phyloP scores from a whole-genome alignment of 2,888 invertebrate genomes.

The Gandaritis pyraliata region DNA sequence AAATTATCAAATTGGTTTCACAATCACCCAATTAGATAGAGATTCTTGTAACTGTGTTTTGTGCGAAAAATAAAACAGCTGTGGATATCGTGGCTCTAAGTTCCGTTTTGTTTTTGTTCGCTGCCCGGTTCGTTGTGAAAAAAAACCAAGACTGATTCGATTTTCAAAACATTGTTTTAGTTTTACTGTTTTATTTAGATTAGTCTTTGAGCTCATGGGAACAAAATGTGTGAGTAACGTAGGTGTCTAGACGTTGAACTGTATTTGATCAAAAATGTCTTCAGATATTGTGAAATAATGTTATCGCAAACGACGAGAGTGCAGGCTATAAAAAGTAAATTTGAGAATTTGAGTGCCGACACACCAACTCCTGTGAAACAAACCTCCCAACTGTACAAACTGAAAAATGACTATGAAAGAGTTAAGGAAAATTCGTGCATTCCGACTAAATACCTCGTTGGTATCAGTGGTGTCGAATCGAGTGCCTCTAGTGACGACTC shows the following conservation, averaged over 20 bases:
- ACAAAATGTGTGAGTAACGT: conserved; percentile 9
- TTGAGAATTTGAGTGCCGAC: conserved; percentile 80
- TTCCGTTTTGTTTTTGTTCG: conserved; percentile 13
- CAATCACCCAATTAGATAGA: not conserved
- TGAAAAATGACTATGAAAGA: conserved; percentile 43
- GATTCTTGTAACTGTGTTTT: conserved; percentile 7
- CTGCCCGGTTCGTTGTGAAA: conserved; percentile 9
- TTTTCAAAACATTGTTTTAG: conserved; percentile 29
- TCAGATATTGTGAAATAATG: conserved; percentile 69
- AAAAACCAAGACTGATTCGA: conserved; percentile 9
- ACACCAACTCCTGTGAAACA: conserved; percentile 50
- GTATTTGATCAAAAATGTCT: conserved; percentile 59
- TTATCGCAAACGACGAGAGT: conserved; percentile 83
- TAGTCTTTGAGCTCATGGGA: not conserved
- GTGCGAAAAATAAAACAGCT: conserved; percentile 10
- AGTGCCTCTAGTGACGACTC: conserved; percentile 46
- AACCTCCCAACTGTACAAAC: conserved; percentile 50
- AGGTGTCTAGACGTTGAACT: conserved; percentile 11
- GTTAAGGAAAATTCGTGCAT: conserved; percentile 41
- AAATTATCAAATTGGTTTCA: conserved; percentile 14
- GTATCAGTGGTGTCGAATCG: conserved; percentile 48
- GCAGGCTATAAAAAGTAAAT: conserved; percentile 86
- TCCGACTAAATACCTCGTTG: conserved; percentile 2
- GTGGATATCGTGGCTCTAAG: not conserved
- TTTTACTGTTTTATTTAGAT: not conserved